phyloP scores from a whole-genome alignment of 2,888 invertebrate genomes.

The Notocelia uddmanniana region DNA sequence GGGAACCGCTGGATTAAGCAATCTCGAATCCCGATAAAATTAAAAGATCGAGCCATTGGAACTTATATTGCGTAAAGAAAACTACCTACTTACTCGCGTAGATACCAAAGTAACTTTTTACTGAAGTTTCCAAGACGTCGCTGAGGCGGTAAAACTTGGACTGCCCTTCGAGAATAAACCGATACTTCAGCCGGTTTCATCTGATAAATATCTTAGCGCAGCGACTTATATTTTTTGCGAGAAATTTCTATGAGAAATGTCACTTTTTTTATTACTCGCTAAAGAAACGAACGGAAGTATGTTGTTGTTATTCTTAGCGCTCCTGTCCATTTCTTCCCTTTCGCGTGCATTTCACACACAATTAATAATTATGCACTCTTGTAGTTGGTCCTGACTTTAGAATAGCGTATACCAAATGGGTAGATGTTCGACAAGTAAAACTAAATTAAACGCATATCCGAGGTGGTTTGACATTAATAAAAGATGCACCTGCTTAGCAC shows the following conservation, averaged over 20 bases:
- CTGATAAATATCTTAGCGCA: conserved; percentile 24
- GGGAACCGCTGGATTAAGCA: background rate
- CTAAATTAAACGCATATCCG: too few relatives aligned
- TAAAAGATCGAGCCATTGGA: background rate
- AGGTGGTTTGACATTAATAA: too few relatives aligned
- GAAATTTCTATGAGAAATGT: background rate
- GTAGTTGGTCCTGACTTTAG: background rate
- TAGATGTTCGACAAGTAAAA: too few relatives aligned
- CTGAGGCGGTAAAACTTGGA: conserved; percentile 31
- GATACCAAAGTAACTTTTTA: conserved; percentile 36
- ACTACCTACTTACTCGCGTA: background rate
- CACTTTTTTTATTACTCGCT: too few relatives aligned
- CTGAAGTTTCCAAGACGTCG: conserved; percentile 23
- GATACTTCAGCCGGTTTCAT: conserved; percentile 28
- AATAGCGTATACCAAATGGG: background rate
- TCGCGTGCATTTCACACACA: background rate
- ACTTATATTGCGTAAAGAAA: conserved; percentile 23
- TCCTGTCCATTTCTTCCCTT: too few relatives aligned
- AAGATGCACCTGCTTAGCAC: background rate
- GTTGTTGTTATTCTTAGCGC: too few relatives aligned
- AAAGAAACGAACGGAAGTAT: too few relatives aligned
- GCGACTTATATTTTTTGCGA: conserved; percentile 4
- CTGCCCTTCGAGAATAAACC: conserved; percentile 28
- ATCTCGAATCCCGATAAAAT: background rate
- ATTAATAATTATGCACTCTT: too few relatives aligned